Base-by-base conservation (phyloP, 2,888 invertebrate genomes). In the Cephus pulcher region DNA sequence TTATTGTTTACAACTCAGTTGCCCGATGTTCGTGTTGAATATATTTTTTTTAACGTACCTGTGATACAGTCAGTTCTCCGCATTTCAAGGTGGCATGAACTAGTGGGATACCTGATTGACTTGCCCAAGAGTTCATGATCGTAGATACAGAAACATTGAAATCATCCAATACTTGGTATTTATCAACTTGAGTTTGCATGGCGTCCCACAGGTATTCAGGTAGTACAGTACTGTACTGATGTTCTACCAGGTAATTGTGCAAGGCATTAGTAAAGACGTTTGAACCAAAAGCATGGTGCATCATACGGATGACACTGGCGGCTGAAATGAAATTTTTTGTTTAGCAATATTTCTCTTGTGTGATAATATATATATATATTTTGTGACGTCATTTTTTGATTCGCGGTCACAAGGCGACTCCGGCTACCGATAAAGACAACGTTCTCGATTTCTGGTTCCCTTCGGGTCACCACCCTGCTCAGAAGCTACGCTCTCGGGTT, bases 231-330 rank as follows among this genome's bases (percentile, higher is more conserved):
- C 76, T 69, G 76, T 84, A 86, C 81, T 84, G 23, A 30, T 89
- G 89, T 12, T 86, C 81, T 3, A 80, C 78, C 6, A 96, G 91
- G 85, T 96, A 96, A 56, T 91, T 87, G 33, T 91, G 91, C 71
- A 96, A 88, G 1, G 95, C 94, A 56, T 86, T 83, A 84, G 92
- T 89, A 87, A 95, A 95, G 1, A 93, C 90, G 0, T 89, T 87
- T 0, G 88, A 88, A 3, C 95, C 95, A 71, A 95, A 91, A 3
- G 94, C 90, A 87, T 95, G 94, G 83, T 94, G 94, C 75, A 95
- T 92, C 96, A 96, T 96, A 81, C 95, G 93, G 76, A 96, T 93
- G 30, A 95, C 87, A 76, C 93, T 91, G 1, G 81, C 90, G 9
- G 56, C 56, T 56, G 56, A 23, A 56, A 56, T 1, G 2, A 56